Evolutionary conservation across 92 coral and sea anemone species (phyloP).

Genomic region (Muricea muricata): DNA sequence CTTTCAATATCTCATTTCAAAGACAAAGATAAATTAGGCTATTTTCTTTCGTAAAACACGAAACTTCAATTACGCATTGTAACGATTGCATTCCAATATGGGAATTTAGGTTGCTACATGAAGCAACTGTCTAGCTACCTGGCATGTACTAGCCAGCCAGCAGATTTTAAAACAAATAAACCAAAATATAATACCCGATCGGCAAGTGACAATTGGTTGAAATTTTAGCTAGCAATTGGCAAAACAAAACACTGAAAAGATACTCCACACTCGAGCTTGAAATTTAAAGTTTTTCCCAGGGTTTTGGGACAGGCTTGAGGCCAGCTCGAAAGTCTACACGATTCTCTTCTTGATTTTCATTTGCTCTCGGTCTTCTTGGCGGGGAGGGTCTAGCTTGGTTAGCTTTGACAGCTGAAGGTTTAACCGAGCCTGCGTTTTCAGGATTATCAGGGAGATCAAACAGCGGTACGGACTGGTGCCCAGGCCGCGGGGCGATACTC

Average conservation of each 20-base stretch:
- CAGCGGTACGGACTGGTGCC: slow-evolving; percentile 37
- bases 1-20: too few relatives aligned
- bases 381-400: background rate
- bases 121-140: too few relatives aligned
- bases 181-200: too few relatives aligned
- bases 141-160: too few relatives aligned
- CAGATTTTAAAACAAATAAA: too few relatives aligned
- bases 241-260: background rate
- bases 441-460: slow-evolving; percentile 26
- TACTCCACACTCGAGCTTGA: background rate
- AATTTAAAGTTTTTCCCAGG: slow-evolving; percentile 25
- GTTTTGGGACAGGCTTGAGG: slow-evolving; percentile 42
- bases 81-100: too few relatives aligned
- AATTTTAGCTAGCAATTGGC: background rate
- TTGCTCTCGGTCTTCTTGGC: background rate
- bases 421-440: slow-evolving; percentile 17
- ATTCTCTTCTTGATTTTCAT: background rate
- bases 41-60: too few relatives aligned
- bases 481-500: slow-evolving; percentile 19
- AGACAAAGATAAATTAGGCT: too few relatives aligned
- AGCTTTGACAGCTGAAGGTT: slow-evolving; percentile 43
- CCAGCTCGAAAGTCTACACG: slow-evolving; percentile 48
- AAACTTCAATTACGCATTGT: too few relatives aligned
- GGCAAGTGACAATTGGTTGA: too few relatives aligned
- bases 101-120: too few relatives aligned